Evolutionary conservation across 2,888 invertebrate species (phyloP).

Genomic region (Erebia palarica): DNA sequence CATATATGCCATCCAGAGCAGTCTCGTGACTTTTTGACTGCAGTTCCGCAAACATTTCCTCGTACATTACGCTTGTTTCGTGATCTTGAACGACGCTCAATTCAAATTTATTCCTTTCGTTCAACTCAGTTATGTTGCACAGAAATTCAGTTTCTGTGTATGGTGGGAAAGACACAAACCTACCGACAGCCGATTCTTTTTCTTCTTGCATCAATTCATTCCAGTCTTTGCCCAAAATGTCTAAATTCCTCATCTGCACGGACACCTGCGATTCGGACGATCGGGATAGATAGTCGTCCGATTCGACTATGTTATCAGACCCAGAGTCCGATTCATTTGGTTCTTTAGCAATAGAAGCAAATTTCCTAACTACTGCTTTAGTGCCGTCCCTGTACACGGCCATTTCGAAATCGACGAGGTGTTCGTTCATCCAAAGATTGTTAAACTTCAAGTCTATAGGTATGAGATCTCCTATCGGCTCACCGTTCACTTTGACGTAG

Average conservation of each 20-base stretch:
- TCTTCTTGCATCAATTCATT: slow-evolving; percentile 60
- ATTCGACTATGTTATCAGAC: slow-evolving; percentile 64
- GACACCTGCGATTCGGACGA: slow-evolving; percentile 49
- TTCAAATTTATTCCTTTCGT: slow-evolving; percentile 57
- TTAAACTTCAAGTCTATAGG: slow-evolving; percentile 67
- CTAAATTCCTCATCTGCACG: slow-evolving; percentile 47
- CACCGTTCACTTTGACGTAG: slow-evolving; percentile 70
- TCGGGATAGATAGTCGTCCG: slow-evolving; percentile 47
- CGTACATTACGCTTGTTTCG: slow-evolving; percentile 67
- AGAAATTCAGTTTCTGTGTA: slow-evolving; percentile 52
- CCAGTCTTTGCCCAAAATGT: slow-evolving; percentile 62
- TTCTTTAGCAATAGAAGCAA: slow-evolving; percentile 44
- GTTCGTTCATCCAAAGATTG: slow-evolving; percentile 71
- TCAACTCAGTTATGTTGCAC: slow-evolving; percentile 62
- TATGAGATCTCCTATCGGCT: slow-evolving; percentile 54
- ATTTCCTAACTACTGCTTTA: slow-evolving; percentile 57
- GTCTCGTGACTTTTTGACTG: slow-evolving; percentile 66
- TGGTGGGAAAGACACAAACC: slow-evolving; percentile 52
- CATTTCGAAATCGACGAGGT: slow-evolving; percentile 73
- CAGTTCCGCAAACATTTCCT: slow-evolving; percentile 75
- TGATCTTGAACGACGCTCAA: slow-evolving; percentile 63
- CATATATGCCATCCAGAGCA: slow-evolving; percentile 66
- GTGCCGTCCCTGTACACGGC: slow-evolving; percentile 63
- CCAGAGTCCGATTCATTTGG: slow-evolving; percentile 53
- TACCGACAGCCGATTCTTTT: slow-evolving; percentile 41